Evolutionary conservation across 2,113 vertebrate species (phyloP).

Genomic region (Sinocyclocheilus rhinocerous): DNA sequence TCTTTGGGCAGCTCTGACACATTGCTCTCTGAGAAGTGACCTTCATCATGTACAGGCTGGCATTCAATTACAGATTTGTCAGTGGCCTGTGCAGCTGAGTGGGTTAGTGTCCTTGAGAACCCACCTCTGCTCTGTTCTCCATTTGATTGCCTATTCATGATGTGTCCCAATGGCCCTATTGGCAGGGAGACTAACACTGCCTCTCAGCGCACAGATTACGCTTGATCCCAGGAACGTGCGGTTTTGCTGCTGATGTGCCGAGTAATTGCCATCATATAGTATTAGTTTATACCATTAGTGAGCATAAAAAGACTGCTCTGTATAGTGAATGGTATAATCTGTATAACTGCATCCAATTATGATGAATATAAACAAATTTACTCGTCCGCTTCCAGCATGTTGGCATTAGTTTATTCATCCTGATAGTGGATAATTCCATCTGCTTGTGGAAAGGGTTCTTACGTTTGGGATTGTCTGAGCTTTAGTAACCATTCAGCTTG

Average conservation of each 20-base stretch:
- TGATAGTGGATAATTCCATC: not conserved
- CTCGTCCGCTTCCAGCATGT: not conserved
- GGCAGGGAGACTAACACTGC: not conserved
- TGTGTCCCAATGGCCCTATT: slow-evolving; percentile 50
- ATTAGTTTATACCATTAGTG: slow-evolving; percentile 8
- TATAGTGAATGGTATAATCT: slow-evolving; percentile 3
- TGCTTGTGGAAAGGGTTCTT: slow-evolving; percentile 6
- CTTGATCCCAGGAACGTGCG: not conserved
- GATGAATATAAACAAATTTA: slow-evolving; percentile 9
- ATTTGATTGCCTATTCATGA: slow-evolving; percentile 67
- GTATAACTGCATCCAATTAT: slow-evolving; percentile 25
- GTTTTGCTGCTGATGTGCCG: not conserved
- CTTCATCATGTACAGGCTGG: slow-evolving; percentile 71
- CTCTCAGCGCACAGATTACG: slow-evolving; percentile 20
- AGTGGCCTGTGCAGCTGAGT: slow-evolving; percentile 68
- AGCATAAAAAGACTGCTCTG: slow-evolving; percentile 9
- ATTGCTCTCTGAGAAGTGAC: slow-evolving; percentile 67
- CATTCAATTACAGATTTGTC: slow-evolving; percentile 76
- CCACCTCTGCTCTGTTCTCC: slow-evolving; percentile 65
- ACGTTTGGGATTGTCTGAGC: not conserved
- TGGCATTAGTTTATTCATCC: slow-evolving; percentile 16
- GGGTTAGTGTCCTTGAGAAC: slow-evolving; percentile 68
- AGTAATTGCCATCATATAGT: not conserved
- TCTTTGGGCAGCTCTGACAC: slow-evolving; percentile 13
- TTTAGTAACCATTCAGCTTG: not conserved